Conservation (phyloP, 2,797 vertebrate genomes). For the Lophotriccus pileatus region DNA sequence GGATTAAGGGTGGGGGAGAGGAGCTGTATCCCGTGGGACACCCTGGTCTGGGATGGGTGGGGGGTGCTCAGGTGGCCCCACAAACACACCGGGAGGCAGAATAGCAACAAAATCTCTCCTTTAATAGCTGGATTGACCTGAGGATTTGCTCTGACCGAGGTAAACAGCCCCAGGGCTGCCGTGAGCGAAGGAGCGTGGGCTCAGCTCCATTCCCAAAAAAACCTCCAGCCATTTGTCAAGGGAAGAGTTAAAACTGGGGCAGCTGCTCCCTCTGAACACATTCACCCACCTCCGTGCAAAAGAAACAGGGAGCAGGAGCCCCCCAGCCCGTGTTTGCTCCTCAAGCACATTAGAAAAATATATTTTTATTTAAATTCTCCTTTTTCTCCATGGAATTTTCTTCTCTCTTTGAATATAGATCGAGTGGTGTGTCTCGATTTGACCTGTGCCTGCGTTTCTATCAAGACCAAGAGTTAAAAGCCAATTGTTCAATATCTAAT, state of each 20-base stretch:
- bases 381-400: not conserved
- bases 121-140: constrained; percentile 72
- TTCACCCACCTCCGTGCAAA: not conserved
- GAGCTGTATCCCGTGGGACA: not conserved
- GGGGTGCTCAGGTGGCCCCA: not conserved
- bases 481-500: not conserved
- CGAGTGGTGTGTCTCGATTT: fast-evolving
- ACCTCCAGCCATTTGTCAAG: not conserved
- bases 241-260: constrained; percentile 27
- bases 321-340: not conserved
- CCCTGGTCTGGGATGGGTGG: not conserved
- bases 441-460: not conserved
- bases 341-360: constrained; percentile 72
- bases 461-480: constrained; percentile 21
- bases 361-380: constrained; percentile 58
- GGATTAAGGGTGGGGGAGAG: not conserved
- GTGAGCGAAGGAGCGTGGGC: fast-evolving
- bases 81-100: not conserved
- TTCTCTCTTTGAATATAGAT: not conserved
- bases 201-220: not conserved
- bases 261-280: constrained; percentile 13
- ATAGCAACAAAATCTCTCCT: constrained; percentile 66
- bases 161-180: not conserved
- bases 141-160: constrained; percentile 65
- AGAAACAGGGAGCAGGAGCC: not conserved